Percentiles rank a stretch among this genome's conserved stretches.
phyloP scores from a whole-genome alignment of 2,113 vertebrate species.

The Corythaeola cristata region DNA sequence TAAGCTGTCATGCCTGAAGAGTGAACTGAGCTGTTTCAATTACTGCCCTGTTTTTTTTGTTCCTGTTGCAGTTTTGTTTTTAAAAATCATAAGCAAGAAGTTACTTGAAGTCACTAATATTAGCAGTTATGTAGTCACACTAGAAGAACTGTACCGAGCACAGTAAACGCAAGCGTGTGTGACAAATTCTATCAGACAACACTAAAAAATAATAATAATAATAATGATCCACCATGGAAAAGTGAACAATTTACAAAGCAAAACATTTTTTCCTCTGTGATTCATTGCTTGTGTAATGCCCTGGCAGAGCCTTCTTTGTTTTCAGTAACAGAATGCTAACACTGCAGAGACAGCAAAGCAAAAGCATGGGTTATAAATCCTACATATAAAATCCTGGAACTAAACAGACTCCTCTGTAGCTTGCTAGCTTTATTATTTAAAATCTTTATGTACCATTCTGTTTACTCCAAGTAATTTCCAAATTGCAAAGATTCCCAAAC shows the following conservation, averaged over 20 bases:
- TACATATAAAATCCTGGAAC: conserved; percentile 66
- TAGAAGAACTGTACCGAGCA: neutral
- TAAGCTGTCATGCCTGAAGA: conserved; percentile 20
- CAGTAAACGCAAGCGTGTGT: conserved; percentile 41
- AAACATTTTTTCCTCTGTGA: conserved; percentile 69
- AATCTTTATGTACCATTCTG: conserved; percentile 39
- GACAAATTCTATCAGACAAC: conserved; percentile 25
- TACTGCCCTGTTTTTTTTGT: conserved; percentile 17
- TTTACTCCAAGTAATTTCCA: conserved; percentile 56
- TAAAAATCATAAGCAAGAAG: conserved; percentile 28
- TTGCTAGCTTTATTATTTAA: conserved; percentile 60
- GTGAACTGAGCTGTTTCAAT: neutral
- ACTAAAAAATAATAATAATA: neutral
- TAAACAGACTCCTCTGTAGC: conserved; percentile 32
- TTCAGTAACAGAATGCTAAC: conserved; percentile 70
- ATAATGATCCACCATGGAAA: conserved; percentile 41
- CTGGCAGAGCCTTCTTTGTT: conserved; percentile 67
- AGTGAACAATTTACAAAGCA: conserved; percentile 65
- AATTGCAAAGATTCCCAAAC: conserved; percentile 56
- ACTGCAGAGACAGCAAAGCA: conserved; percentile 64
- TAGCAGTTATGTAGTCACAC: neutral
- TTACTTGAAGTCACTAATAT: conserved; percentile 12
- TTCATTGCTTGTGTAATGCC: conserved; percentile 69
- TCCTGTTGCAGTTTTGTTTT: conserved; percentile 11
- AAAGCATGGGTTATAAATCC: conserved; percentile 66